Base-by-base conservation (phyloP, 2,113 vertebrate species). In the Rhodinocichla rosea region DNA sequence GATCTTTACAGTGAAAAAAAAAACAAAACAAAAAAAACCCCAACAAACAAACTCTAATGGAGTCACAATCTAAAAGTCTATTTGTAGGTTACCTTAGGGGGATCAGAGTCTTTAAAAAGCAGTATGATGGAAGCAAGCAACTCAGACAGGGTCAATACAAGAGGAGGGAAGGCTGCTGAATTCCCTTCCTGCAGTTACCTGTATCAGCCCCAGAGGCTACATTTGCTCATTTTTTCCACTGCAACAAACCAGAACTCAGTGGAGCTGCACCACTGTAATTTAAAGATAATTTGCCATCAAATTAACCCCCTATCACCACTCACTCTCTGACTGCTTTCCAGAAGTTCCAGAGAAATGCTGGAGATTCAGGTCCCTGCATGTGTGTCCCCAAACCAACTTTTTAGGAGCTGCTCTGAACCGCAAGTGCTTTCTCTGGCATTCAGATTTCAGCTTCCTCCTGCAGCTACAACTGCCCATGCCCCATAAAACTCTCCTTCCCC, bases 241-340 rank as follows among this genome's bases (percentile, higher is more conserved):
- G 44, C 69, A 83, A 76, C 56, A 59, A 81, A 55, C 11, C 28
- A 75, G 68, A 71, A 87, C 20, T 68, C 89, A 56, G 52, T 33
- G 55, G 57, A 96, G 69, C 77, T 73, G 83, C 28, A 84, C 37
- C 62, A 50, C 44, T 65, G 45, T 53, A 76, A 91, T 82, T 79
- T 53, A 75, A 91, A 90, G 73, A 81, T 47, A 87, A 89, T 89
- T 13, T 94, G 40, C 74, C 33, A 75, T 55, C 67, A 89, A 52
- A 89, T 94, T 82, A 79, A 89, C 62, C 67, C 56, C 28, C 37
- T 85, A 78, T 65, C 55, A 90, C 71, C 49, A 60, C 53, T 90
- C 69, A 39, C 44, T 92, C 52, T 59, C 47, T 47, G 33, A 85
- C 47, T 68, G 74, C 65, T 69, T 89, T 84, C 40, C n/a, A 70